These are phyloP conservation scores for Pinctada fucata DNA, from an alignment of 2,888 invertebrate species.

Conservation along the genomic window DNA sequence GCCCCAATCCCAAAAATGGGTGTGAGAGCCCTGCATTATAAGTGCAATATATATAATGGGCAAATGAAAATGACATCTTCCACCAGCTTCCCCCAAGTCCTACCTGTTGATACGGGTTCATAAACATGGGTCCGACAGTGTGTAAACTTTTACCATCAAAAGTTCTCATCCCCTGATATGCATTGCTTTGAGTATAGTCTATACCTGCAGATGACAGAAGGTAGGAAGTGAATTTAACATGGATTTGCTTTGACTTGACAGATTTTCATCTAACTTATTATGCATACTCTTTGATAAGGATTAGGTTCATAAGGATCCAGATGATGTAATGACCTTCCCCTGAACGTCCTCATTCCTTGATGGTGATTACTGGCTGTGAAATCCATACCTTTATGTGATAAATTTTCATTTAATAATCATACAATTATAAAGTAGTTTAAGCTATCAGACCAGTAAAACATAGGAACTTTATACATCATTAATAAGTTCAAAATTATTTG, in stretches of 20 bases:
- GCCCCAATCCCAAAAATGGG: no score
- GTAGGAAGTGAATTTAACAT: background rate
- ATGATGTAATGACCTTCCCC: conserved; percentile 64
- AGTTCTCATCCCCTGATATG: conserved; percentile 60
- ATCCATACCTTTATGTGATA: conserved; percentile 72
- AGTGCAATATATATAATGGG: no score
- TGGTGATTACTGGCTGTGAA: conserved; percentile 68
- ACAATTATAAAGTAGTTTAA: no score
- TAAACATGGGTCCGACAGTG: conserved; percentile 44
- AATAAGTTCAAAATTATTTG: no score
- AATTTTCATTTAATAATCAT: no score
- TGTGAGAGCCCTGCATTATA: no score
- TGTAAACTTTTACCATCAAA: conserved; percentile 67
- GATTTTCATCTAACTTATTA: no score
- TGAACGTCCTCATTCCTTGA: conserved; percentile 65
- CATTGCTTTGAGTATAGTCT: conserved; percentile 70
- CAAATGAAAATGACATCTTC: no score
- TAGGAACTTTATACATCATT: no score
- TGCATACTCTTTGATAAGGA: conserved; percentile 59
- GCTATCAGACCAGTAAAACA: no score
- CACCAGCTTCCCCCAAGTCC: background rate
- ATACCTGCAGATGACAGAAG: conserved; percentile 40
- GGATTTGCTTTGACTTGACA: no score
- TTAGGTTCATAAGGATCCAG: conserved; percentile 47
- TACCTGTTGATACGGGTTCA: conserved; percentile 65